These are phyloP conservation scores for Stegodyphus mimosarum DNA, from an alignment of 1,140 invertebrate species.

Conservation along the genomic window DNA sequence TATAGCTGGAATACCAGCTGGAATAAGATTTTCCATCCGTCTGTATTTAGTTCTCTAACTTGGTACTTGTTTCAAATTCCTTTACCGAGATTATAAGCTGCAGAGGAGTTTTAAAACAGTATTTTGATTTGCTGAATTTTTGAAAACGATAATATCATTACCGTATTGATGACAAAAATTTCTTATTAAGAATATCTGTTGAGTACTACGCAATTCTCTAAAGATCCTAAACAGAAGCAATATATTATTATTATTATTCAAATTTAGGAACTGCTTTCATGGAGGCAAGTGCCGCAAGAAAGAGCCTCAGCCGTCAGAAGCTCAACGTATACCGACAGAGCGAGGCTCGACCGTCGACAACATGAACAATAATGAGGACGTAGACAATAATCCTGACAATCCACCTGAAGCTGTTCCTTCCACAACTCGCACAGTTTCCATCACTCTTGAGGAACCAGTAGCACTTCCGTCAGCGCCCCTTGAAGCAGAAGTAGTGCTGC, in stretches of 20 bases:
- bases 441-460: constrained; percentile 11
- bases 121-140: not conserved
- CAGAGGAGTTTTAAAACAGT: too few relatives aligned
- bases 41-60: too few relatives aligned
- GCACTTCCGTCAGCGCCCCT: too few relatives aligned
- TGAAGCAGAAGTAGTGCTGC: not conserved
- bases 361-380: constrained; percentile 23
- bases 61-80: too few relatives aligned
- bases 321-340: constrained; percentile 34
- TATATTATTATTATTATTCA: not conserved
- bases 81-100: too few relatives aligned
- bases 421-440: not conserved
- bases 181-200: not conserved
- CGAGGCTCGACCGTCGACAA: constrained; percentile 29
- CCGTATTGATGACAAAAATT: not conserved
- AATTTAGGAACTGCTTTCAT: constrained; percentile 37
- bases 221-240: not conserved
- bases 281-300: constrained; percentile 49
- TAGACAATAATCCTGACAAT: not conserved
- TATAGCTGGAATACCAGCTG: too few relatives aligned
- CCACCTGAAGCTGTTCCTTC: too few relatives aligned
- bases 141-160: not conserved
- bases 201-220: not conserved
- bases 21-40: too few relatives aligned
- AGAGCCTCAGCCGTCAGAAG: constrained; percentile 16